A percentile compares a stretch with the other conserved stretches of the same genome.
Conservation (phyloP, 2,113 vertebrate species). For the Aldabrachelys gigantea region DNA sequence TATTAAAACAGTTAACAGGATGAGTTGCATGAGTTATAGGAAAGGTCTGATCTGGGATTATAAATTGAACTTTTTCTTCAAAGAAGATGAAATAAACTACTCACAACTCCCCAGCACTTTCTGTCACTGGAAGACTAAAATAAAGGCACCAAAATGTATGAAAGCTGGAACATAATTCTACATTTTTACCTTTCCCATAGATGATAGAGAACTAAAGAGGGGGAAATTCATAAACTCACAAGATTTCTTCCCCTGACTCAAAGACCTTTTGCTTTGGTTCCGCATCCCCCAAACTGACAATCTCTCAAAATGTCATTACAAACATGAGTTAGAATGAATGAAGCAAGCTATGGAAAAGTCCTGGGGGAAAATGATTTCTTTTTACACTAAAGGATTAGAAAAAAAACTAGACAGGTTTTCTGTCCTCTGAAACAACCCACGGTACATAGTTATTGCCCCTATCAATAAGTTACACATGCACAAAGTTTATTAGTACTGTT, state of each 20-base stretch:
- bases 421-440: background rate
- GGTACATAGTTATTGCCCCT: background rate
- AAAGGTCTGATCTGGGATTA: conserved; percentile 81
- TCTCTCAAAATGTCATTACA: background rate
- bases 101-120: conserved; percentile 76
- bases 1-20: conserved; percentile 83
- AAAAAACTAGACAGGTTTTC: background rate
- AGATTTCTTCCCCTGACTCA: conserved; percentile 26
- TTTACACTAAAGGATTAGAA: background rate
- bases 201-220: conserved; percentile 45
- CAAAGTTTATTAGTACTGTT: background rate
- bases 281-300: background rate
- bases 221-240: conserved; percentile 44
- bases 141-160: conserved; percentile 62
- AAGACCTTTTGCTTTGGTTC: background rate
- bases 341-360: background rate
- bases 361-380: background rate
- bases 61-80: conserved; percentile 84
- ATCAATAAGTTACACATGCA: background rate
- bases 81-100: conserved; percentile 82
- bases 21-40: conserved; percentile 82
- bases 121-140: conserved; percentile 74
- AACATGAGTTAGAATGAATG: conserved; percentile 10
- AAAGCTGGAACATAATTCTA: conserved; percentile 69
- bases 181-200: conserved; percentile 52